Evolutionary conservation across 92 coral and sea anemone genomes (phyloP).

Genomic region (Epizoanthus stellaris): DNA sequence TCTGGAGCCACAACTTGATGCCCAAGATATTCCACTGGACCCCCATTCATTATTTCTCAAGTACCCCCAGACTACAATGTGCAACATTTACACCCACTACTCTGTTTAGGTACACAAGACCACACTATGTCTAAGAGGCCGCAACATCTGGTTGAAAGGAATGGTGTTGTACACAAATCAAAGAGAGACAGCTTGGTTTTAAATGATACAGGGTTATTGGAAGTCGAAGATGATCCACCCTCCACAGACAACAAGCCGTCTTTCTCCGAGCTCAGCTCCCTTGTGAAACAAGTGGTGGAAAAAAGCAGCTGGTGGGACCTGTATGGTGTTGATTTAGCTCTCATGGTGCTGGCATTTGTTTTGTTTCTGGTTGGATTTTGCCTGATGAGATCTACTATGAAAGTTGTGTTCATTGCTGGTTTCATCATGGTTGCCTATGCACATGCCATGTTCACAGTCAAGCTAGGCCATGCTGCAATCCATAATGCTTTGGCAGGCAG

Average conservation of each 20-base stretch:
- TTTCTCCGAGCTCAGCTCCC: slow-evolving; percentile 57
- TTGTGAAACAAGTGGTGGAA: slow-evolving; percentile 71
- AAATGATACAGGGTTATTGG: not conserved
- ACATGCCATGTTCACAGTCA: slow-evolving; percentile 71
- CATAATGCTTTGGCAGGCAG: slow-evolving; percentile 80
- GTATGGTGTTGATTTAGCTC: slow-evolving; percentile 78
- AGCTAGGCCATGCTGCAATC: slow-evolving; percentile 79
- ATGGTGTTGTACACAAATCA: not conserved
- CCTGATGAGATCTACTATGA: slow-evolving; percentile 62
- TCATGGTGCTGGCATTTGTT: slow-evolving; percentile 49
- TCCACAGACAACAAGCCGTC: slow-evolving; percentile 61
- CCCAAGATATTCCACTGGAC: too few relatives aligned
- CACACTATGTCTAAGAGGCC: slow-evolving; percentile 28
- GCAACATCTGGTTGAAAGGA: not conserved
- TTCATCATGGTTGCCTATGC: slow-evolving; percentile 64
- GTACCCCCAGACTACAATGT: too few relatives aligned
- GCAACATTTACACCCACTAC: not conserved
- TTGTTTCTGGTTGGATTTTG: slow-evolving; percentile 67
- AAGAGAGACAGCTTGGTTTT: slow-evolving; percentile 4
- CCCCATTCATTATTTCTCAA: too few relatives aligned
- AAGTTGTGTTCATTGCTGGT: slow-evolving; percentile 68
- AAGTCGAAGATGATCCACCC: not conserved
- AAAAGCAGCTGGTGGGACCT: slow-evolving; percentile 88
- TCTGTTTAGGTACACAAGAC: not conserved
- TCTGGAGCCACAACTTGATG: too few relatives aligned